Base-by-base conservation (phyloP, 2,888 invertebrate genomes). In the Tiphia femorata region DNA sequence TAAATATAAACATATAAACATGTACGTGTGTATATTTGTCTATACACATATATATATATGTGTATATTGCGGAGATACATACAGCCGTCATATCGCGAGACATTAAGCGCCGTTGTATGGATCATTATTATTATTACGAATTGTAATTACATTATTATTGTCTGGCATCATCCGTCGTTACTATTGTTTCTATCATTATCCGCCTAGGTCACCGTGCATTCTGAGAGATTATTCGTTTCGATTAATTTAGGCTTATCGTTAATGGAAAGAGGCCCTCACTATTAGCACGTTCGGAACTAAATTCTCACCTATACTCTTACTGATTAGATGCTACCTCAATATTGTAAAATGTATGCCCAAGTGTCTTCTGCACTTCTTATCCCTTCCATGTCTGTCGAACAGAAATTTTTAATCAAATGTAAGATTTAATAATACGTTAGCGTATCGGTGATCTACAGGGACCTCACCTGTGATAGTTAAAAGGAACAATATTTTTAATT, bases 391-490 rank as follows among this genome's bases (percentile, higher is more conserved):
- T 40, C 50, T 51, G 50, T 38, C 51, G 43, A 38, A 52, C 35
- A n/a, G 40, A 55, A 44, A 57, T 59, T 43, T 49, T 61, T 20
- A 47, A 58, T 62, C 52, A 48, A 43, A 53, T 56, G 29, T 17
- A 52, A 56, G 47, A 17, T 46, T 46, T 46, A 47, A 38, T 42
- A 38, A 58, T 27, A 57, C 40, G 37, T 1, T 25, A 17, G 54
- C 53, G 56, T 62, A 44, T 62, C 38, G 56, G 68, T 62, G 61
- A 68, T 63, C 78, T 79, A 75, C 82, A 80, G 82, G 79, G 81
- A 82, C 80, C 79, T 82, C 82, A 81, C 73, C 81, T 82, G 81
- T 82, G 82, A 83, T 82, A 81, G 79, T 72, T 79, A 73, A 78
- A 80, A 81, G 75, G 78, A 76, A 79, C 81, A 80, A 79, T 80